Evolutionary conservation across 2,113 vertebrate genomes (phyloP).

Genomic region (Psittacula cyanocephala): DNA sequence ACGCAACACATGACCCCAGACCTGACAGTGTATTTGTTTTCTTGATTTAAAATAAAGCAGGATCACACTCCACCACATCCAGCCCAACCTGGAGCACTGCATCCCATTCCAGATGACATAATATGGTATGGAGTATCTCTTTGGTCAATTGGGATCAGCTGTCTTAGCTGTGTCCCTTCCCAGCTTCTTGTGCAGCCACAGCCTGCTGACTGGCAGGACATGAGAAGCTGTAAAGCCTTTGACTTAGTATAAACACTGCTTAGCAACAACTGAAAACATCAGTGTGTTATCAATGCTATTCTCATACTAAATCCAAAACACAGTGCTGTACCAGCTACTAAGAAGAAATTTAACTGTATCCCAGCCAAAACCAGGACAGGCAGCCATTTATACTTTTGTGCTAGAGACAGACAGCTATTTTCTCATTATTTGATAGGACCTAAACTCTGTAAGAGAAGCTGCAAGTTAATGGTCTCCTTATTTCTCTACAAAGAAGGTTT

Average conservation of each 20-base stretch:
- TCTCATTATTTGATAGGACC: constrained; percentile 42
- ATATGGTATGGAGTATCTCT: not conserved
- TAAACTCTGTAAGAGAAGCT: not conserved
- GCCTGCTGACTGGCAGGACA: not conserved
- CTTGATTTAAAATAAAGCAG: not conserved
- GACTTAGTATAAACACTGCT: not conserved
- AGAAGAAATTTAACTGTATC: not conserved
- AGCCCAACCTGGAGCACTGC: not conserved
- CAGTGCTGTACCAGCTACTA: not conserved
- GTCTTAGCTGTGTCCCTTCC: not conserved
- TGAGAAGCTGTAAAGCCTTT: not conserved
- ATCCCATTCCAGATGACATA: not conserved
- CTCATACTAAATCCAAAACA: not conserved
- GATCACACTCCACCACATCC: not conserved
- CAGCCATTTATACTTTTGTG: constrained; percentile 14
- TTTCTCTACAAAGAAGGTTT: constrained; percentile 24
- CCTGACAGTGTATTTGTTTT: fast-evolving
- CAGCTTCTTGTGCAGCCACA: not conserved
- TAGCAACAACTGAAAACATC: not conserved
- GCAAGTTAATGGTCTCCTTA: not conserved
- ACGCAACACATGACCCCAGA: not conserved
- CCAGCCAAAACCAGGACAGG: not conserved
- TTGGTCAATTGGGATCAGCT: not conserved
- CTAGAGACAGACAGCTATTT: constrained; percentile 35
- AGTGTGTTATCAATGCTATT: not conserved